Conservation (phyloP, 2,113 vertebrate species). For the Ginglymostoma cirratum region DNA sequence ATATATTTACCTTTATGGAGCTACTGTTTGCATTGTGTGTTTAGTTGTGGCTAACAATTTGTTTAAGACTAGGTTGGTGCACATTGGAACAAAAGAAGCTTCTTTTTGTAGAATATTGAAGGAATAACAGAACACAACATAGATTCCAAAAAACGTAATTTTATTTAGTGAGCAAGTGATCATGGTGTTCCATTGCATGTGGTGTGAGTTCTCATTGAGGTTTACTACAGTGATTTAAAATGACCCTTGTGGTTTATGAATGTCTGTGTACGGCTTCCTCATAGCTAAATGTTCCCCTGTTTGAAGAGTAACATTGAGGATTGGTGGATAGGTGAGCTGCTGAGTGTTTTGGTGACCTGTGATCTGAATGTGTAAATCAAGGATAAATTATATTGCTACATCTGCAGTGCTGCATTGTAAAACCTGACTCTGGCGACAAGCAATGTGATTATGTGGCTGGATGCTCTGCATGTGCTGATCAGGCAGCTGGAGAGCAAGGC, state of each 20-base stretch:
- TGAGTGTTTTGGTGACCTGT: constrained; percentile 13
- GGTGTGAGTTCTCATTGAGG: not conserved
- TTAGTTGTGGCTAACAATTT: constrained; percentile 6
- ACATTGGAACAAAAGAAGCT: not conserved
- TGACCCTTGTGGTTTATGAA: constrained; percentile 21
- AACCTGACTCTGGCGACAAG: not conserved
- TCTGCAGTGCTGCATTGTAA: not conserved
- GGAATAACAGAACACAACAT: not conserved
- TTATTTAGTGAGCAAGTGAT: constrained; percentile 23
- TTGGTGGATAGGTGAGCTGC: not conserved
- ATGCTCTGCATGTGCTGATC: not conserved
- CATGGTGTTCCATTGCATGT: constrained; percentile 30
- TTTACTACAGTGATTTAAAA: not conserved
- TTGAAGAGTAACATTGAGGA: not conserved
- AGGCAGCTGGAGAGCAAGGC: not conserved
- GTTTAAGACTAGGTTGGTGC: not conserved
- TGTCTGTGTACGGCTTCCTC: constrained; percentile 1
- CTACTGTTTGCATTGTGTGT: not conserved
- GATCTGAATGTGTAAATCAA: constrained; percentile 9
- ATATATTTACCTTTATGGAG: not conserved
- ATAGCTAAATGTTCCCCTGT: constrained; percentile 1
- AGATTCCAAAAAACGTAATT: not conserved
- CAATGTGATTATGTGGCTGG: constrained; percentile 16
- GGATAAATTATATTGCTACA: not conserved
- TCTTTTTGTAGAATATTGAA: not conserved